These are phyloP conservation scores for Acanthaster planci DNA, from an alignment of 35 echinoderm and acorn worm genomes.

Conservation along the genomic window DNA sequence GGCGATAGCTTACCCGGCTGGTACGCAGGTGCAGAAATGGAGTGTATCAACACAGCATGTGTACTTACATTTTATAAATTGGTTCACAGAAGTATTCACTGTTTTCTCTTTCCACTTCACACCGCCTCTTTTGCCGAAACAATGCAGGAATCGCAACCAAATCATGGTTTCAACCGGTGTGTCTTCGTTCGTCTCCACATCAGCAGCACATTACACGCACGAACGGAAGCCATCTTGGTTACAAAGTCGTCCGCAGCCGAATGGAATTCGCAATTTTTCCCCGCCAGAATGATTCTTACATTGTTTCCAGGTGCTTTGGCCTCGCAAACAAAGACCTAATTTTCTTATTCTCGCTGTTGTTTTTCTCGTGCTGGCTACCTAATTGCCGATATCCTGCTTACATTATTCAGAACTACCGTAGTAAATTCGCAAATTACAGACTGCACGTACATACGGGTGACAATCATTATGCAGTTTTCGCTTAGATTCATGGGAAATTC, in stretches of 20 bases:
- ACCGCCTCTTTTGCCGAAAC: slow-evolving; percentile 24
- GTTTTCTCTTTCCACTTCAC: slow-evolving; percentile 21
- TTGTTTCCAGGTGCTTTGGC: background rate
- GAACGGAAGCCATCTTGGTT: slow-evolving; percentile 24
- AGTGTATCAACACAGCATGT: too few relatives aligned
- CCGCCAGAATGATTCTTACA: background rate
- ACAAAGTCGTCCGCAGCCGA: background rate
- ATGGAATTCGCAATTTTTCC: slow-evolving; percentile 16
- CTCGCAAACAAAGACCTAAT: background rate
- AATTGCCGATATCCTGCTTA: slow-evolving; percentile 15
- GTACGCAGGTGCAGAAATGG: too few relatives aligned
- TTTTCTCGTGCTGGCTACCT: background rate
- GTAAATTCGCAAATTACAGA: background rate
- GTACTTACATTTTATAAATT: slow-evolving; percentile 1
- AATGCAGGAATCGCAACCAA: background rate
- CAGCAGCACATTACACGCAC: background rate
- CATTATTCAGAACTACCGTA: slow-evolving; percentile 12
- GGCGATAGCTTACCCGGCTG: too few relatives aligned
- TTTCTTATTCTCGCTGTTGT: background rate
- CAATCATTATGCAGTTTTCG: slow-evolving; percentile 31
- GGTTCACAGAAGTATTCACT: background rate
- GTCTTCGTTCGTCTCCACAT: background rate
- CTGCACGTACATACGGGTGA: background rate
- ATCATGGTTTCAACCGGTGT: slow-evolving; percentile 14
- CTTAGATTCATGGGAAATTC: slow-evolving; percentile 29